Conservation (phyloP, 1,140 invertebrate genomes). For the Bactericera cockerelli region DNA sequence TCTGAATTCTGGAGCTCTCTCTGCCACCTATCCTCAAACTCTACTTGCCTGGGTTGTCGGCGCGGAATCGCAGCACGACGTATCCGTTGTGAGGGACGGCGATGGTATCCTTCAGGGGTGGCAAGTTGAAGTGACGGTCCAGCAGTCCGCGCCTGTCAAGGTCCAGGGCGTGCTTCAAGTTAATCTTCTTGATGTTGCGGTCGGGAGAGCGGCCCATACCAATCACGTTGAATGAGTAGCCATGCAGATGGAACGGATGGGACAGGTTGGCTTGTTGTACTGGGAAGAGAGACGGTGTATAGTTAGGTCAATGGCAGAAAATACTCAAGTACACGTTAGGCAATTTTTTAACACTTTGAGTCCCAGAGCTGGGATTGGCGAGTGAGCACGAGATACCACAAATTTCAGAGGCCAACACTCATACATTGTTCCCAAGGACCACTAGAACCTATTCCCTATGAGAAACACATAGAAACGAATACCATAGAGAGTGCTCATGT, state of each 20-base stretch:
- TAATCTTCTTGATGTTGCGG: constrained; percentile 68
- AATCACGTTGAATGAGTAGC: constrained; percentile 72
- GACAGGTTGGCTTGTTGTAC: constrained; percentile 75
- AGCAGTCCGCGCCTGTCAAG: constrained; percentile 55
- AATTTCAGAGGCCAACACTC: too few relatives aligned
- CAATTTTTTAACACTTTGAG: too few relatives aligned
- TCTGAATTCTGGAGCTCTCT: too few relatives aligned
- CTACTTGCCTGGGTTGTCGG: constrained; percentile 61
- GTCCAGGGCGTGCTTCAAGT: constrained; percentile 57
- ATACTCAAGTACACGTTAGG: too few relatives aligned
- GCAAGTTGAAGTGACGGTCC: constrained; percentile 49
- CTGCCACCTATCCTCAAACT: too few relatives aligned
- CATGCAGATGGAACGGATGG: constrained; percentile 84
- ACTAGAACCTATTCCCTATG: too few relatives aligned
- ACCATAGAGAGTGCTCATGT: too few relatives aligned
- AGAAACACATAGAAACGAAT: too few relatives aligned
- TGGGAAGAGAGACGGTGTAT: constrained; percentile 29
- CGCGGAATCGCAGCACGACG: constrained; percentile 75
- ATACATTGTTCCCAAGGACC: too few relatives aligned
- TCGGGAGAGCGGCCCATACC: constrained; percentile 72
- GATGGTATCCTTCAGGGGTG: constrained; percentile 73
- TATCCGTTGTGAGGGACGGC: constrained; percentile 90
- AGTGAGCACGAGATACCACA: too few relatives aligned
- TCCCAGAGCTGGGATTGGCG: too few relatives aligned
- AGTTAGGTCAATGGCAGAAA: too few relatives aligned